A percentile compares a stretch with the other conserved stretches of the same genome.
These are phyloP conservation scores for Acropora tenuis DNA, from an alignment of 64 coral and sea anemone species.

Conservation along the genomic window DNA sequence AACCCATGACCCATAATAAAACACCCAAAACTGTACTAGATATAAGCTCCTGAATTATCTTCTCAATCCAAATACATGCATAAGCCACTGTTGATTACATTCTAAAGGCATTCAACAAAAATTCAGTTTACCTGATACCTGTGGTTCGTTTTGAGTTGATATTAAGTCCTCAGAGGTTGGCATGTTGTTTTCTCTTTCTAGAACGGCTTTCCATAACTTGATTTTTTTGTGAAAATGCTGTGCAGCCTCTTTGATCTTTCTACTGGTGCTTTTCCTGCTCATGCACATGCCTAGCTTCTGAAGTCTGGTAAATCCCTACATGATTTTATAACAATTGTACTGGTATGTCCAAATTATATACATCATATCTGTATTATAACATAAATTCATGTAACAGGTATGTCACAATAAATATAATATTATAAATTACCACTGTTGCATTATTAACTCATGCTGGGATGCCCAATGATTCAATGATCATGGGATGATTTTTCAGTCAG, in stretches of 20 bases:
- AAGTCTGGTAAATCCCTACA: slow-evolving; percentile 9
- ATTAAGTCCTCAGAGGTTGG: slow-evolving; percentile 1
- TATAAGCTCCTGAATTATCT: background rate
- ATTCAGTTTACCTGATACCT: background rate
- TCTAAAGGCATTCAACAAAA: slow-evolving; percentile 16
- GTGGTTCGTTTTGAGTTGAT: background rate
- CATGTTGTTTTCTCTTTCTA: background rate
- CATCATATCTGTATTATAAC: background rate
- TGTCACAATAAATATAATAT: background rate
- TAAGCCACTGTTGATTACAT: background rate
- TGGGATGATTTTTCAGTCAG: background rate
- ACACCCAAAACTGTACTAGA: background rate
- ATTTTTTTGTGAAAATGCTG: slow-evolving; percentile 9
- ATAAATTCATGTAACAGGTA: background rate
- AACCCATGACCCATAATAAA: background rate
- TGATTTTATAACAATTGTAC: background rate
- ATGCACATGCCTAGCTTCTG: slow-evolving; percentile 13
- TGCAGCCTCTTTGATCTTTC: slow-evolving; percentile 19
- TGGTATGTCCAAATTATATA: background rate
- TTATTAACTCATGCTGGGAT: background rate
- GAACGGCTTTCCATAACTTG: slow-evolving; percentile 4
- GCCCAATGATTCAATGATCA: background rate
- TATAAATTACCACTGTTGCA: background rate
- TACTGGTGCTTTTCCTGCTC: slow-evolving; percentile 2
- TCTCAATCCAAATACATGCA: background rate